Base-by-base conservation (phyloP, 2,888 invertebrate species). In the Lysandra bellargus region DNA sequence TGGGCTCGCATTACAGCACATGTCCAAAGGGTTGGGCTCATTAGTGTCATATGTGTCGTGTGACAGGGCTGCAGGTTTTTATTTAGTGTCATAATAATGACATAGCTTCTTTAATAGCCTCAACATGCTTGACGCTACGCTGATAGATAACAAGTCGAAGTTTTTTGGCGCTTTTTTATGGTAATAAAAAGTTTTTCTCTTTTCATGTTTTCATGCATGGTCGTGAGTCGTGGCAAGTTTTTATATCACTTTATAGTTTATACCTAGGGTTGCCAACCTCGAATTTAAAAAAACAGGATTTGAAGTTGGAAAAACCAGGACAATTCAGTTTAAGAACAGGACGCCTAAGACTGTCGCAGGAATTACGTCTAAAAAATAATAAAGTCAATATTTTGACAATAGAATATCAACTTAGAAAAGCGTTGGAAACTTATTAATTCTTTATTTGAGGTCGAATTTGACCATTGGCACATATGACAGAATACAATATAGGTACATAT, bases 21-120 rank as follows among this genome's bases (percentile, higher is more conserved):
- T 92, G 92, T 88, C 87, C 85, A 85, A 86, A 89, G 90, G 92
- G 93, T 91, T 85, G 82, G 83, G 83, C 89, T 92, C 92, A 92
- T 93, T 92, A 92, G 90, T 86, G 89, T 89, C 91, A 87, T 86
- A 88, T 87, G 88, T 84, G 86, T 83, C 81, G 80, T 80, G 80
- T 84, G 83, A 86, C 85, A 87, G 86, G 87, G 89, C 88, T 76
- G 78, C 72, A 77, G 80, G 78, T 79, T 80, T 79, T 80, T 80
- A 81, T 79, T 81, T 80, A 78, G 80, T 81, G 78, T 79, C 74
- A 78, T 79, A 78, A 79, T 74, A 75, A 74, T 80, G 76, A 76
- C 53, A 76, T 76, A 76, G 57, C 76, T 76, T 57, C 76, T 78
- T 78, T 57, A 78, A 78, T 75, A 76, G 61, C 60, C 30, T 33